Evolutionary conservation across 2,113 vertebrate genomes (phyloP), one percentile per base, ranked within the genome.

Genomic region (Erythrocercus mccallii): DNA sequence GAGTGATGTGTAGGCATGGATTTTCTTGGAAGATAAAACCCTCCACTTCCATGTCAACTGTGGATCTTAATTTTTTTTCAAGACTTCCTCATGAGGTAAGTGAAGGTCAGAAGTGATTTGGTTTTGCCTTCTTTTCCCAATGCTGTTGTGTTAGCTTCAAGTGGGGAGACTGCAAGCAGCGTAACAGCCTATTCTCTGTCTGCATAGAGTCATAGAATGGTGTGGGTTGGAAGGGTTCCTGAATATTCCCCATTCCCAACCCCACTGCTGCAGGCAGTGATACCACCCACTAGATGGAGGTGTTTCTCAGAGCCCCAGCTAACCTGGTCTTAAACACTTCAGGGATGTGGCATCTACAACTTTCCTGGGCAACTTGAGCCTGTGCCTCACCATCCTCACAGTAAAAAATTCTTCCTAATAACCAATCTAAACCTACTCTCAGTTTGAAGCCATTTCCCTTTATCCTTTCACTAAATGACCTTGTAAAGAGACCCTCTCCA

Each of bases 151-250:
- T 66, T 66, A 50, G 23, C 11, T 47, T 95, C 71, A 76, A 0
- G 18, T 68, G 53, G 6, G n/a, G 54, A 77, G 42, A 19, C 45
- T 23, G 53, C 24, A n/a, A 35, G 68, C 4, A 4, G 4, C 17
- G 12, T 1, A 35, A 42, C 18, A 57, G 28, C 51, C 53, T 50
- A 6, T 12, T 51, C 28, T 45, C 22, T 81, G 50, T 31, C 15
- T 50, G 0, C 18, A 50, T 0, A 37, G 42, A 50, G 25, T 38
- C 2, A 1, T 2, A 21, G 15, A 53, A 60, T 1, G 1, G 27
- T 27, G 47, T 50, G 37, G 45, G 23, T n/a, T 81, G 53, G 38
- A 88, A 60, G 13, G 33, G 30, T 51, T 66, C 38, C 70, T 74
- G n/a, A 60, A n/a, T 11, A 45, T 58, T 16, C 11, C 27, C 38